Evolutionary conservation across 2,113 vertebrate species (phyloP), one percentile per base, ranked within the genome.

Genomic region (Balaeniceps rex): DNA sequence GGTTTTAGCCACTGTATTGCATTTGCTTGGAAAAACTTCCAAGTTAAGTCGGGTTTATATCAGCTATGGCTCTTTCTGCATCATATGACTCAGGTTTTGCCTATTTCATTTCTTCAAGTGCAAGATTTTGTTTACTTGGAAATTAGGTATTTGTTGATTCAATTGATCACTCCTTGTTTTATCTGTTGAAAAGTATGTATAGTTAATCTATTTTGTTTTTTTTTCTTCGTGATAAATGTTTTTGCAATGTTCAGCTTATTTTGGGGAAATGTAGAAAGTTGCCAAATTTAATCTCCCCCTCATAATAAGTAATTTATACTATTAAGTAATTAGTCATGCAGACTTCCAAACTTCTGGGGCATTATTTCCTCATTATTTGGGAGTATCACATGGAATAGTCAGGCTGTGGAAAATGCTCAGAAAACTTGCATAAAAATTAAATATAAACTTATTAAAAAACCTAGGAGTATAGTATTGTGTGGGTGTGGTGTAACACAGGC

Each of bases 401-500:
- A 54, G 57, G 9, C 54, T 89, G 29, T 60, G 29, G 55, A 89
- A 92, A 69, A 34, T 40, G 33, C 44, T 87, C 31, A 69, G 49
- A 85, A 78, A 74, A 63, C 36, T 54, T 83, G 19, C 29, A 55
- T 70, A 19, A 40, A 80, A 93, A 47, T 54, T 4, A 74, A 70
- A 74, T 31, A 47, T 0, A 82, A 81, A 33, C 68, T 44, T 65
- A 42, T 57, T 68, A 17, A n/a, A 57, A 82, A 24, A 4, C 13
- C 12, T 57, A 9, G 40, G 57, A 26, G 42, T 80, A 22, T 69
- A 88, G 55, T 84, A 25, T 60, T 68, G 38, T 63, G 72, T 78
- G 65, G 23, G 42, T 95, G 88, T 83, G 54, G 89, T 86, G 64
- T 95, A 94, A 85, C 90, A 79, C 76, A 94, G 63, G 63, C 64